These are phyloP conservation scores for Yponomeuta malinellus DNA, from an alignment of 2,888 invertebrate genomes.

Conservation along the genomic window DNA sequence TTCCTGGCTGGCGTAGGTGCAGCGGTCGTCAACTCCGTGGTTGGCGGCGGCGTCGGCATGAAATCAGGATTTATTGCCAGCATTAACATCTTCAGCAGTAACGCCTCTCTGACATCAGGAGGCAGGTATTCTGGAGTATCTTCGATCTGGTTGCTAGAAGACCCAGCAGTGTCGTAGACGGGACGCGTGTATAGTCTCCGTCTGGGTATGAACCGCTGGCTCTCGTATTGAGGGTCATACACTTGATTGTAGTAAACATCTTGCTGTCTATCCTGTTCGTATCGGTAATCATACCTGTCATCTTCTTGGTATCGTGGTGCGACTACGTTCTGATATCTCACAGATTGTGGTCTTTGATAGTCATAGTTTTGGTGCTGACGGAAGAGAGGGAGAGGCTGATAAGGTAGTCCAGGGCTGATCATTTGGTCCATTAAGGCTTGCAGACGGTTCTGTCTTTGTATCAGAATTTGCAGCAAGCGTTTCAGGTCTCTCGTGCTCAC, in stretches of 20 bases:
- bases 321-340: constrained; percentile 50
- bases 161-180: constrained; percentile 53
- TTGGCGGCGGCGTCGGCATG: constrained; percentile 57
- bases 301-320: constrained; percentile 39
- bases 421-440: constrained; percentile 73
- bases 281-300: constrained; percentile 51
- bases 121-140: constrained; percentile 79
- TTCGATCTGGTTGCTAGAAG: constrained; percentile 60
- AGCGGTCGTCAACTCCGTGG: constrained; percentile 64
- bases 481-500: constrained; percentile 83
- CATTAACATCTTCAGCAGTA: constrained; percentile 82
- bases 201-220: constrained; percentile 62
- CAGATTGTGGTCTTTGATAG: constrained; percentile 48
- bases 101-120: constrained; percentile 81
- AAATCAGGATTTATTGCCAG: constrained; percentile 81
- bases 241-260: constrained; percentile 58
- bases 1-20: constrained; percentile 62
- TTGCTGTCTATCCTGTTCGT: constrained; percentile 42
- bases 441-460: constrained; percentile 77
- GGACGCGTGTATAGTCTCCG: constrained; percentile 52
- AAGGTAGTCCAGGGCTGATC: constrained; percentile 48
- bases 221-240: constrained; percentile 63
- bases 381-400: constrained; percentile 42
- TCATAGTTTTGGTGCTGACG: constrained; percentile 33
- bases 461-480: constrained; percentile 78